Evolutionary conservation across 2,888 invertebrate species (phyloP), one percentile per base, ranked within the genome.

Genomic region (Stenoptilia bipunctidactyla): DNA sequence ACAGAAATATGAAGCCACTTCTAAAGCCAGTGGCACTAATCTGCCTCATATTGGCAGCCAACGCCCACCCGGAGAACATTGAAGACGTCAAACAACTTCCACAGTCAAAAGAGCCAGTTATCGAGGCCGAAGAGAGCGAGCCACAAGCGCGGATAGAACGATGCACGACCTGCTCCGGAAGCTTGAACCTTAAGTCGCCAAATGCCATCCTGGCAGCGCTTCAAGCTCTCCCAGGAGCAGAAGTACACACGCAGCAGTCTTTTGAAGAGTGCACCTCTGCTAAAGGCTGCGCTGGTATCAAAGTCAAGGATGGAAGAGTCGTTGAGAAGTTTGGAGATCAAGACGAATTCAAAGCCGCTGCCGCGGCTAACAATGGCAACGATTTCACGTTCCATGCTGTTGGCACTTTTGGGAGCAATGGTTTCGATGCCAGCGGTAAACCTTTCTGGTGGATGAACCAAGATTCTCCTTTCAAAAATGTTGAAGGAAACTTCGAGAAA

Each of bases 381-480:
- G 74, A 76, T 38, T 76, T 75, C 50, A 60, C 59, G 2, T 82
- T 82, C 62, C 77, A 82, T 30, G 59, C 73, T 0, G 68, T 74
- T 12, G 75, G 69, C 0, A 55, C 53, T 2, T 55, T 66, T 10
- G 65, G 58, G 1, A 56, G 58, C 58, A 3, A 58, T 68, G 0
- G 62, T 76, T 20, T 20, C 8, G 20, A 20, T 8, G 1, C 70
- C 75, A 45, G 69, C 2, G 65, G 66, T n/a, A 68, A 64, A 12
- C 83, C 83, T 0, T 88, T 82, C 61, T 89, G 88, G 88, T 89
- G 88, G 89, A 85, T 86, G 76, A 76, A 76, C 44, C 67, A 85
- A 15, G 69, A 88, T 48, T 87, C 86, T 0, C 88, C 88, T 0
- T 85, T 89, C 58, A 86, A 86, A 51, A 73, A 68, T 38, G 65